Evolutionary conservation across 2,888 invertebrate genomes (phyloP).

Genomic region (Lingula anatina): DNA sequence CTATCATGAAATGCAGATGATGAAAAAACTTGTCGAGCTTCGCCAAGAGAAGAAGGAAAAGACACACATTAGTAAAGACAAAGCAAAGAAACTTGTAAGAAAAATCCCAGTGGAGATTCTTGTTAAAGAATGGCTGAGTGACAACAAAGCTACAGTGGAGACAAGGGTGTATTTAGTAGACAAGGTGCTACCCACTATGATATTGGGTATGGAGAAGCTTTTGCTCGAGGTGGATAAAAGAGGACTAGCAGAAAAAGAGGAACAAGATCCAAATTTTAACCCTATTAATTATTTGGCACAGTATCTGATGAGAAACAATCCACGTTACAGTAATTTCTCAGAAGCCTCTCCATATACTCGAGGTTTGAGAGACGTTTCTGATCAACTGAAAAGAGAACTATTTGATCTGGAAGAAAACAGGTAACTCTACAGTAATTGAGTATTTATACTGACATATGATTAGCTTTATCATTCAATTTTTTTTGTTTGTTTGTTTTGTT

Average conservation of each 20-base stretch:
- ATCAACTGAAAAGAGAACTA: constrained; percentile 43
- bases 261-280: constrained; percentile 45
- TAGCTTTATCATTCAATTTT: too few relatives aligned
- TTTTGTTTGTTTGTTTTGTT: too few relatives aligned
- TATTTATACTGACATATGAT: too few relatives aligned
- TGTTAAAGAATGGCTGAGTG: constrained; percentile 46
- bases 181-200: constrained; percentile 47
- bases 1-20: constrained; percentile 45
- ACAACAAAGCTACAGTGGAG: constrained; percentile 41
- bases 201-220: constrained; percentile 51
- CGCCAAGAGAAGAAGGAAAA: constrained; percentile 37
- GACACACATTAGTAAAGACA: constrained; percentile 28
- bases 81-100: constrained; percentile 37
- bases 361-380: constrained; percentile 42
- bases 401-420: constrained; percentile 50
- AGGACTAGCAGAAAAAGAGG: constrained; percentile 31
- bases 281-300: constrained; percentile 51
- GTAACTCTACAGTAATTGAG: too few relatives aligned
- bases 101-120: constrained; percentile 48
- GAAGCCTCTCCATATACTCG: constrained; percentile 51
- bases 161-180: constrained; percentile 46
- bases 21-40: constrained; percentile 38
- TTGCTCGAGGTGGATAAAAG: constrained; percentile 44
- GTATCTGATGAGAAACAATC: constrained; percentile 52
- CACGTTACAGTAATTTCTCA: constrained; percentile 48